Evolutionary conservation across 2,797 vertebrate species (phyloP), one percentile per base, ranked within the genome.

Genomic region (Falco rusticolus): DNA sequence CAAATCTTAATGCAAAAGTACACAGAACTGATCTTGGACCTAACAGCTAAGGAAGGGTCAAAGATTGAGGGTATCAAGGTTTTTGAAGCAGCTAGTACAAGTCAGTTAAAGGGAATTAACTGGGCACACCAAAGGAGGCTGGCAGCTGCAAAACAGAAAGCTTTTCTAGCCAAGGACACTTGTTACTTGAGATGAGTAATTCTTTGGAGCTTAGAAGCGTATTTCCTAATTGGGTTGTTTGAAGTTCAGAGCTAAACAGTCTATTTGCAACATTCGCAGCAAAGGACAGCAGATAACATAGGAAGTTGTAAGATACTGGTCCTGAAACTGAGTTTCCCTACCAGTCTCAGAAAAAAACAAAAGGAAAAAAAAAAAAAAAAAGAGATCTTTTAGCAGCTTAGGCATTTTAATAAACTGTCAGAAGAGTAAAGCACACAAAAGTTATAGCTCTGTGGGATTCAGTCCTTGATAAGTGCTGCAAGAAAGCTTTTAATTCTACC

Each of bases 1-100:
- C 88, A 93, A 84, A 93, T 95, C 82, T 96, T 92, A 64, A 74
- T 64, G 84, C 66, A 94, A 96, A 90, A 89, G 90, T 72, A 91
- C 78, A 87, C 59, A 84, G 76, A 97, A 88, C 64, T 95, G 90
- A 75, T 94, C 78, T 91, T 80, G 92, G 94, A 94, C 83, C 69
- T 74, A 72, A 88, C 68, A 90, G 80, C 79, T 96, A 87, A 78
- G 48, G 43, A 75, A 91, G 5, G 13, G 71, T 41, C 64, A 77
- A 65, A 22, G 26, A 84, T 43, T 53, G 83, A 76, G 77, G 31
- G 31, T 50, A 65, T 39, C 15, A 43, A 70, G 20, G 10, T 45
- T 76, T 93, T 61, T 85, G 81, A 90, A 86, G 72, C 69, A 79
- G 56, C 29, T 41, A 88, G 33, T 66, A 59, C 48, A 94, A 63